phyloP scores from a whole-genome alignment of 1,140 invertebrate species.

The Drosophila sucinea region DNA sequence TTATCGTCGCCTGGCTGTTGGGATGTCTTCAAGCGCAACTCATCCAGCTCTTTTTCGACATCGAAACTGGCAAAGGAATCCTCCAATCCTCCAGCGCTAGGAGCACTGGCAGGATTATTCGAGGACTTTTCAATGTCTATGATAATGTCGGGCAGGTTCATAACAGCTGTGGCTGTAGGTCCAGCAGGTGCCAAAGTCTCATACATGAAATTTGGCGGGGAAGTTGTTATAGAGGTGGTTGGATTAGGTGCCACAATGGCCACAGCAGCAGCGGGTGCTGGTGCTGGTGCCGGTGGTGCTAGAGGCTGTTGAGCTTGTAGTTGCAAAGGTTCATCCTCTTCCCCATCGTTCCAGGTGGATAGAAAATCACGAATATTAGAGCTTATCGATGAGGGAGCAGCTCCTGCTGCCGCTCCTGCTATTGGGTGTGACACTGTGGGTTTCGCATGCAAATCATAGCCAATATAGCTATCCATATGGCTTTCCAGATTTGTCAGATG shows the following conservation, averaged over 20 bases:
- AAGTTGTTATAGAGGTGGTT: neutral
- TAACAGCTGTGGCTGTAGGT: slow-evolving; percentile 55
- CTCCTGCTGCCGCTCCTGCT: neutral
- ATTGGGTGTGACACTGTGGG: neutral
- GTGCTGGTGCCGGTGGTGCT: neutral
- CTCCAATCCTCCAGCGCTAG: slow-evolving; percentile 20
- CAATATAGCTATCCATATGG: slow-evolving; percentile 59
- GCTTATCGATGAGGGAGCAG: slow-evolving; percentile 38
- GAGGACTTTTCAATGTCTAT: slow-evolving; percentile 76
- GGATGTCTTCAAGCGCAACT: slow-evolving; percentile 61
- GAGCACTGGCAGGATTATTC: slow-evolving; percentile 9
- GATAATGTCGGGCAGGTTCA: slow-evolving; percentile 79
- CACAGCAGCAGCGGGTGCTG: slow-evolving; percentile 27
- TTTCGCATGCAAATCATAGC: slow-evolving; percentile 57
- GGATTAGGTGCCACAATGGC: slow-evolving; percentile 54
- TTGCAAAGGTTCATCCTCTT: slow-evolving; percentile 58
- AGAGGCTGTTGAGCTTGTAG: too few relatives aligned
- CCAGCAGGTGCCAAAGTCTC: slow-evolving; percentile 56
- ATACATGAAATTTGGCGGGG: slow-evolving; percentile 52
- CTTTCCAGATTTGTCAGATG: slow-evolving; percentile 53
- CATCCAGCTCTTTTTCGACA: slow-evolving; percentile 78
- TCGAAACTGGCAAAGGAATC: slow-evolving; percentile 72
- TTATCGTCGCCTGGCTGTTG: slow-evolving; percentile 16
- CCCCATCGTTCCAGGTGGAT: slow-evolving; percentile 81
- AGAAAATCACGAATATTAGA: slow-evolving; percentile 78